A percentile compares a stretch with the other conserved stretches of the same genome.
Conservation (phyloP, 2,888 invertebrate genomes). For the Drosophila fulvimacula region DNA sequence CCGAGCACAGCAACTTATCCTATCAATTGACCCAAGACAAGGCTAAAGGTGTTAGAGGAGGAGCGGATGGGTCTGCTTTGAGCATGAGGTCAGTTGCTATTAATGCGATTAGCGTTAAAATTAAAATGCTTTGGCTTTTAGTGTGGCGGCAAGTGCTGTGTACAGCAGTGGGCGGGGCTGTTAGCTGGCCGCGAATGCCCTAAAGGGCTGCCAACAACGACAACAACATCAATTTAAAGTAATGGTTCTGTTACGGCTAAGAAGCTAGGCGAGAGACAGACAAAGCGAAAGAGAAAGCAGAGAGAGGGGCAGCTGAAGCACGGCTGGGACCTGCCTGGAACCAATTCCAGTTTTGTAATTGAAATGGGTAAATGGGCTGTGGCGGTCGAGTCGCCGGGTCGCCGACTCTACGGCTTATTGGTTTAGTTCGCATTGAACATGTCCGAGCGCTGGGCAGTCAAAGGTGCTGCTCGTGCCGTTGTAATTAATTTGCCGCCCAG, state of each 20-base stretch:
- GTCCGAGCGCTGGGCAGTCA: constrained; percentile 10
- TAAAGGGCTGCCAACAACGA: constrained; percentile 13
- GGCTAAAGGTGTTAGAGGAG: neutral
- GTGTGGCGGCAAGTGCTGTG: constrained; percentile 3
- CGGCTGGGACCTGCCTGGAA: neutral
- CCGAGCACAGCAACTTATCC: neutral
- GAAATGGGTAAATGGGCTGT: constrained; percentile 18
- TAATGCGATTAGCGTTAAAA: constrained; percentile 43
- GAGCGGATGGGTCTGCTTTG: neutral
- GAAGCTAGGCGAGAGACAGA: neutral
- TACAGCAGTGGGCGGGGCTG: constrained; percentile 11
- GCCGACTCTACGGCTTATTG: constrained; percentile 21
- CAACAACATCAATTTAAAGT: constrained; percentile 15
- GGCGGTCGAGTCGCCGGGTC: neutral
- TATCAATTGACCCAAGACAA: neutral
- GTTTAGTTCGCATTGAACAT: constrained; percentile 8
- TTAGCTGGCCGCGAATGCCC: constrained; percentile 9
- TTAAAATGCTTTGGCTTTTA: constrained; percentile 29
- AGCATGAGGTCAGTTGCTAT: constrained; percentile 28
- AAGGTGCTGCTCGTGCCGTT: constrained; percentile 14
- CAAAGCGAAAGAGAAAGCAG: neutral
- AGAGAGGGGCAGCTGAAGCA: neutral
- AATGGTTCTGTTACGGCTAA: constrained; percentile 13
- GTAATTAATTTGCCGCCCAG: constrained; percentile 51
- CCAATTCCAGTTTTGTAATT: constrained; percentile 32